These are phyloP conservation scores for Uromys caudimaculatus DNA, from an alignment of 2,797 vertebrate species.

Conservation along the genomic window DNA sequence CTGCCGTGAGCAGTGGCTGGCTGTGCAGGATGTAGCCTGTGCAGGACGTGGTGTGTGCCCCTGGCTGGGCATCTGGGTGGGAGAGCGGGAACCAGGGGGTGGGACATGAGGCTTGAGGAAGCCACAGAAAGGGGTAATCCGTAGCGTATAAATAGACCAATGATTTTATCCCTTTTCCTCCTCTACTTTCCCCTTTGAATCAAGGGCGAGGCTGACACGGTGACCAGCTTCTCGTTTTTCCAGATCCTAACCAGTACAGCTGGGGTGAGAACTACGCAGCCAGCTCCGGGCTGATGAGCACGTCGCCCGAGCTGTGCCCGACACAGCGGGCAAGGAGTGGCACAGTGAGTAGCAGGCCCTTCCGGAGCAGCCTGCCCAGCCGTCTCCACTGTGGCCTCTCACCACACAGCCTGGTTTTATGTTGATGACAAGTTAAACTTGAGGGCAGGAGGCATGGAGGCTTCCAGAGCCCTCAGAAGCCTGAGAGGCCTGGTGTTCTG, in stretches of 20 bases:
- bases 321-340: slow-evolving; percentile 95
- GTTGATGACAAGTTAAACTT: not conserved
- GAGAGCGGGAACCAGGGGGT: not conserved
- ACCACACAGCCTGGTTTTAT: not conserved
- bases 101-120: rapidly evolving
- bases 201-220: not conserved
- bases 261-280: slow-evolving; percentile 99
- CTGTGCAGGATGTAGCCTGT: not conserved
- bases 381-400: not conserved
- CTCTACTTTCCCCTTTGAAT: slow-evolving; percentile 1
- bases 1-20: slow-evolving; percentile 74
- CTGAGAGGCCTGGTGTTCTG: too few relatives aligned
- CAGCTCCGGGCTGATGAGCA: slow-evolving; percentile 98
- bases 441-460: not conserved
- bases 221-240: slow-evolving; percentile 70
- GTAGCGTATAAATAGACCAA: slow-evolving; percentile 50
- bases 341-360: slow-evolving; percentile 91
- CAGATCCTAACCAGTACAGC: slow-evolving; percentile 99
- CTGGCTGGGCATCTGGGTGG: not conserved
- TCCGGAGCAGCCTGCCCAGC: not conserved
- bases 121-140: not conserved
- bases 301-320: slow-evolving; percentile 94
- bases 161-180: slow-evolving; percentile 20
- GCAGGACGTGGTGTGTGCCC: not conserved
- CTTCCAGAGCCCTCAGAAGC: not conserved